Conservation (phyloP, 2,113 vertebrate genomes). For the Lepidothrix coronata region DNA sequence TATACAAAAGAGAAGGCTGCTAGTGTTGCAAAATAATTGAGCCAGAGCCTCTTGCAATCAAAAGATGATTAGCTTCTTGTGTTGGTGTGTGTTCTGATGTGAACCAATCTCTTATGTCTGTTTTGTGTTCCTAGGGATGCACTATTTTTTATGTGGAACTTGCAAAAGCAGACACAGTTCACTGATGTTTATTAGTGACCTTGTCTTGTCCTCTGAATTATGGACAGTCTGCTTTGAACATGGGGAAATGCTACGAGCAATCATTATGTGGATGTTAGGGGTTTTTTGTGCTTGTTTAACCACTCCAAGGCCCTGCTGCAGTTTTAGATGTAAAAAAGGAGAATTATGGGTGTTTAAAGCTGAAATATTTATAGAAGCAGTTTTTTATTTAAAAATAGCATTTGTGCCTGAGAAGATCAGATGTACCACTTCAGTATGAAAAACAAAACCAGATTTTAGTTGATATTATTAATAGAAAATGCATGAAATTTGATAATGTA, state of each 20-base stretch:
- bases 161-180: constrained; percentile 56
- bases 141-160: constrained; percentile 62
- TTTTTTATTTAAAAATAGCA: constrained; percentile 63
- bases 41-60: constrained; percentile 42
- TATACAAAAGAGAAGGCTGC: constrained; percentile 7
- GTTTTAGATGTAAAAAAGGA: constrained; percentile 18
- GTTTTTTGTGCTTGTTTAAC: neutral
- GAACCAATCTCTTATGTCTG: constrained; percentile 45
- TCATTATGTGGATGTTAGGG: neutral
- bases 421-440: constrained; percentile 51
- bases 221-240: constrained; percentile 30
- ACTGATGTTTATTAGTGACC: constrained; percentile 67
- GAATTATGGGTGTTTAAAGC: constrained; percentile 63
- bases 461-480: constrained; percentile 47
- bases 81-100: constrained; percentile 39
- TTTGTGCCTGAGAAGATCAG: constrained; percentile 63
- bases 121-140: constrained; percentile 51
- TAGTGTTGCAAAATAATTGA: constrained; percentile 42
- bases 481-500: neutral
- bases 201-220: constrained; percentile 69
- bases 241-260: neutral
- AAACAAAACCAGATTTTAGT: constrained; percentile 59
- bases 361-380: constrained; percentile 72
- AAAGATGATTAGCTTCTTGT: constrained; percentile 26
- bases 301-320: constrained; percentile 48